These are phyloP conservation scores for Danio albolineatus DNA, from an alignment of 2,797 vertebrate genomes.

Conservation along the genomic window DNA sequence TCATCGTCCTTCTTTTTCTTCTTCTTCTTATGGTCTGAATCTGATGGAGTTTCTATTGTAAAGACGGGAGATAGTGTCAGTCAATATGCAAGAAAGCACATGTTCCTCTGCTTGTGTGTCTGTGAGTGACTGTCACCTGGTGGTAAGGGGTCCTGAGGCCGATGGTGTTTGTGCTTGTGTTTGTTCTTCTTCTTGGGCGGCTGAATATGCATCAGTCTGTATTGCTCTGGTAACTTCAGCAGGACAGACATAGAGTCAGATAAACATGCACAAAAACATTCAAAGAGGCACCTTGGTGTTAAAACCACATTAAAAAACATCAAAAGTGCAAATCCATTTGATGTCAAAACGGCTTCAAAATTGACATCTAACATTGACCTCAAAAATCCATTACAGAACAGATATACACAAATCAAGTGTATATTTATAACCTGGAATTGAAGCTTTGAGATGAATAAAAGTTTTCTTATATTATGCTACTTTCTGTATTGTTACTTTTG, in stretches of 20 bases:
- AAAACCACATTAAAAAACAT: too few species aligned
- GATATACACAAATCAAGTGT: too few species aligned
- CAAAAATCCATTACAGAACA: too few species aligned
- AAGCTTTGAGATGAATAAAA: too few species aligned
- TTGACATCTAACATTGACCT: too few species aligned
- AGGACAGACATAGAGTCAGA: background rate
- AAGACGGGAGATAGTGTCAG: background rate
- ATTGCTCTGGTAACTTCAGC: conserved; percentile 92
- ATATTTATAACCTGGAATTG: too few species aligned
- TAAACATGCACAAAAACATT: background rate
- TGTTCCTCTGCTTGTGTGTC: background rate
- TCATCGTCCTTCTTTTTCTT: conserved; percentile 98
- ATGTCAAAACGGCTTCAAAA: too few species aligned
- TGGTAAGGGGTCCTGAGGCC: conserved; percentile 93
- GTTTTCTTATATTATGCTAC: too few species aligned
- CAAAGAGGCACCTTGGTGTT: too few species aligned
- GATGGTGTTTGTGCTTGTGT: conserved; percentile 96
- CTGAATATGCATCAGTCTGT: conserved; percentile 98
- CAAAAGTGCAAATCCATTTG: too few species aligned
- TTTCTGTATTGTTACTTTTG: too few species aligned
- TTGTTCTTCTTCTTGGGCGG: conserved; percentile 98
- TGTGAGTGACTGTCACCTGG: conserved; percentile 81
- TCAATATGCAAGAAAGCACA: background rate
- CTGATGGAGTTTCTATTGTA: conserved; percentile 91
- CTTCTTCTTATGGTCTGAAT: conserved; percentile 98